Conservation (phyloP, 2,113 vertebrate genomes). For the Choloepus hoffmanni region DNA sequence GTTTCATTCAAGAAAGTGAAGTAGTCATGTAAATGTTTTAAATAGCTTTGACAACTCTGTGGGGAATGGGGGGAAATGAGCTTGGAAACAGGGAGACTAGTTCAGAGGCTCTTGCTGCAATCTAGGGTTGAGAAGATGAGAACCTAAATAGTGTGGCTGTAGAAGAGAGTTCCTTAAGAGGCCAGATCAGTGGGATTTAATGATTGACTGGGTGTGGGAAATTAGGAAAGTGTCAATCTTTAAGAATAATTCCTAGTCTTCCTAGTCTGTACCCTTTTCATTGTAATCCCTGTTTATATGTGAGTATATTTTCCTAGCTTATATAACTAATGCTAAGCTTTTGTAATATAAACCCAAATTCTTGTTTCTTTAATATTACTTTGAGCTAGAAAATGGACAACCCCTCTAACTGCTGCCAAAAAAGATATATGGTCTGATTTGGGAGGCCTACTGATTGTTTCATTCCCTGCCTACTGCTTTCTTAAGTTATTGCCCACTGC, state of each 20-base stretch:
- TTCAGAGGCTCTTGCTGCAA: not conserved
- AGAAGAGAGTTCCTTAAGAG: not conserved
- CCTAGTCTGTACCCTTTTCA: not conserved
- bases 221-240: constrained; percentile 13
- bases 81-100: not conserved
- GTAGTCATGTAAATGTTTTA: constrained; percentile 24
- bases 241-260: not conserved
- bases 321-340: constrained; percentile 40
- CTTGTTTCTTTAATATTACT: not conserved
- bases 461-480: not conserved
- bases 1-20: constrained; percentile 8
- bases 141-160: not conserved
- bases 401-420: not conserved
- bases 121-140: not conserved
- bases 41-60: constrained; percentile 3
- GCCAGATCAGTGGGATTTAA: constrained; percentile 10
- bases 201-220: not conserved
- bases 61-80: not conserved
- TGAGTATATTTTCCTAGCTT: not conserved
- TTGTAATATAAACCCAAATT: constrained; percentile 14
- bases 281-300: not conserved
- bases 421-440: not conserved
- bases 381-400: not conserved
- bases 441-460: not conserved
- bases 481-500: not conserved